phyloP scores from a whole-genome alignment of 2,888 invertebrate species.

The Drosophila kambysellisi region DNA sequence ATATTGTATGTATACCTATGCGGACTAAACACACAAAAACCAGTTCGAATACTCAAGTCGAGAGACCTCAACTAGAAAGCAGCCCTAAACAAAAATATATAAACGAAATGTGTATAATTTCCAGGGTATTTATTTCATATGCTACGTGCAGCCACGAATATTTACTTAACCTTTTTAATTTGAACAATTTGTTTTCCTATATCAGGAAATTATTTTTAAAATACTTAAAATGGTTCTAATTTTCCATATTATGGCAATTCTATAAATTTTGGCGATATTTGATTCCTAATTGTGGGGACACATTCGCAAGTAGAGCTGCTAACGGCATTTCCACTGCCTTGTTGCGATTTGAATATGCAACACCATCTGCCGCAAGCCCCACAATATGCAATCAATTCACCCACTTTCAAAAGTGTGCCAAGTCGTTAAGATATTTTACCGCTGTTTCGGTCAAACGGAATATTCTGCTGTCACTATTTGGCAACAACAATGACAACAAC shows the following conservation, averaged over 20 bases:
- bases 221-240: not conserved
- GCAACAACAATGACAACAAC: constrained; percentile 29
- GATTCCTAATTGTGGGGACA: too few species aligned
- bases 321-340: constrained; percentile 12
- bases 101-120: not conserved
- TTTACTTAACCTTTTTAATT: not conserved
- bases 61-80: not conserved
- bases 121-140: not conserved
- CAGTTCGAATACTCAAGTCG: not conserved
- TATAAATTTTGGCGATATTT: not conserved
- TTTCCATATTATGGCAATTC: not conserved
- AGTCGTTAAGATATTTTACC: constrained; percentile 50
- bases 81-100: not conserved
- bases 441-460: constrained; percentile 25
- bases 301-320: not conserved
- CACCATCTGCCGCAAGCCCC: constrained; percentile 25
- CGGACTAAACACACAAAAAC: not conserved
- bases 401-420: constrained; percentile 56
- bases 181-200: not conserved
- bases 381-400: constrained; percentile 40
- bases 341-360: constrained; percentile 36
- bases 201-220: not conserved
- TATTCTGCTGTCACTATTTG: constrained; percentile 47
- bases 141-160: not conserved
- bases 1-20: constrained; percentile 3